A percentile compares a stretch with the other conserved stretches of the same genome.
These are phyloP conservation scores for Thereva nobilitata DNA, from an alignment of 2,888 invertebrate species.

Conservation along the genomic window DNA sequence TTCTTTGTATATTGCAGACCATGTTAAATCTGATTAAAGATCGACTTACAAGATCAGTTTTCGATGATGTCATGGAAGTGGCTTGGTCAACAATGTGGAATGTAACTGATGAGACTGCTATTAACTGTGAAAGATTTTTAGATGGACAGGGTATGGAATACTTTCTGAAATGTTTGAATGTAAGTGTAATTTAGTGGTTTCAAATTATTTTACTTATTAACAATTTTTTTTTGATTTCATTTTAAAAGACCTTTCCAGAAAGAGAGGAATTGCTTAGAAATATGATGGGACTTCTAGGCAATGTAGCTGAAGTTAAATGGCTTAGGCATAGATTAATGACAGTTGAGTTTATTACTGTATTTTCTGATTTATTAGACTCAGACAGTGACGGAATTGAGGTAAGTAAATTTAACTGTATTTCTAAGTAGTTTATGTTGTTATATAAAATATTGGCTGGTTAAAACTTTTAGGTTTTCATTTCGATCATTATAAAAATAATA, in stretches of 20 bases:
- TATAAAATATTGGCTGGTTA: conserved; percentile 5
- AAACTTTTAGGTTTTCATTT: conserved; percentile 19
- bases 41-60: conserved; percentile 73
- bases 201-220: background rate
- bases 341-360: conserved; percentile 79
- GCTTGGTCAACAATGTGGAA: conserved; percentile 99
- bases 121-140: conserved; percentile 90
- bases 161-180: conserved; percentile 85
- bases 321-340: conserved; percentile 84
- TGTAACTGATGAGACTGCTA: conserved; percentile 92
- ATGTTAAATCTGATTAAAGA: conserved; percentile 88
- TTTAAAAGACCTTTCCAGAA: conserved; percentile 76
- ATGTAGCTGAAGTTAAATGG: conserved; percentile 90
- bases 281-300: conserved; percentile 97
- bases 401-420: conserved; percentile 41
- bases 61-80: conserved; percentile 95
- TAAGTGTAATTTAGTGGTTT: conserved; percentile 56
- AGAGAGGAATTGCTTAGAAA: conserved; percentile 90
- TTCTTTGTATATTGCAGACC: conserved; percentile 61
- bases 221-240: conserved; percentile 3
- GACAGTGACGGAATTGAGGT: conserved; percentile 94
- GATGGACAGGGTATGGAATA: conserved; percentile 86
- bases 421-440: background rate
- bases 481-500: no score
- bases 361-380: conserved; percentile 82